Conservation (phyloP, 2,888 invertebrate genomes). For the Limnephilus marmoratus region DNA sequence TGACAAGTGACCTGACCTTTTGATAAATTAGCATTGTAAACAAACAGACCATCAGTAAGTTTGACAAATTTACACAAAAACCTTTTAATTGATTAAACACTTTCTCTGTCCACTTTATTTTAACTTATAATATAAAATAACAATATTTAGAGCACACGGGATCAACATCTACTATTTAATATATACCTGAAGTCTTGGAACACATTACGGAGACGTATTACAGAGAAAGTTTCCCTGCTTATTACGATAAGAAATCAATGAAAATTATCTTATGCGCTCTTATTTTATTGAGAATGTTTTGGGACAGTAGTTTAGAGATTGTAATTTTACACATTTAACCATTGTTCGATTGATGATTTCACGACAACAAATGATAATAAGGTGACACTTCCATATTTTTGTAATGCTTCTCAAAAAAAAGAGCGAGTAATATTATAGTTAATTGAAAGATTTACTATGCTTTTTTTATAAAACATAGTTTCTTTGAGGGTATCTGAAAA, state of each 20-base stretch:
- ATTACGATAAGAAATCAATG: background rate
- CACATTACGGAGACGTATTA: background rate
- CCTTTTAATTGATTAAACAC: background rate
- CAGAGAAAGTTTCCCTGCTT: background rate
- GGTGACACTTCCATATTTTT: background rate
- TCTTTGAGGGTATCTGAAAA: background rate
- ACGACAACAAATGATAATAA: background rate
- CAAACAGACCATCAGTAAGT: background rate
- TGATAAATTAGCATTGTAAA: background rate
- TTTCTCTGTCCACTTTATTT: background rate
- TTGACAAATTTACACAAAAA: background rate
- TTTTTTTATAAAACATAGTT: background rate
- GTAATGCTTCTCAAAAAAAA: background rate
- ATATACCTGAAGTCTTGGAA: background rate
- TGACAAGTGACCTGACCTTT: conserved; percentile 7
- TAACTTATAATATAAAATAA: background rate
- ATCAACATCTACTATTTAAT: background rate
- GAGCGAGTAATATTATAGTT: background rate
- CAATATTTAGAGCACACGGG: background rate
- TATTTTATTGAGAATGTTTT: background rate
- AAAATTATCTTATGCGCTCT: background rate
- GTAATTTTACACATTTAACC: background rate
- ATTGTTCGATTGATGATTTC: background rate
- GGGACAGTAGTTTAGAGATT: background rate
- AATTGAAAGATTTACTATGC: background rate